Evolutionary conservation across 2,113 vertebrate species (phyloP).

Genomic region (Peromyscus polionotus): DNA sequence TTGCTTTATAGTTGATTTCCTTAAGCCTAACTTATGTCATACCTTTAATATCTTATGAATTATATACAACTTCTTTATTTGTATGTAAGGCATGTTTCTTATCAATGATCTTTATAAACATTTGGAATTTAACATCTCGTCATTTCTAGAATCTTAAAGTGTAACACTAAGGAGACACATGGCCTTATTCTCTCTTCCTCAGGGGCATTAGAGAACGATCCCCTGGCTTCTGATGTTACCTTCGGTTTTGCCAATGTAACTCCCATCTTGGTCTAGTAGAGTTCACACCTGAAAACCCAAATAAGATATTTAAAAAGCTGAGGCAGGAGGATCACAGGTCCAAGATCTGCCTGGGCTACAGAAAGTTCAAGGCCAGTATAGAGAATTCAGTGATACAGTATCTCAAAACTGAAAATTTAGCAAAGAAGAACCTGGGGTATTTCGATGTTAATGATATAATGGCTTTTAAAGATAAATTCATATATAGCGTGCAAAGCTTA

Average conservation of each 20-base stretch:
- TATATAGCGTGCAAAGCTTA: not conserved
- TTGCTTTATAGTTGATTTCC: constrained; percentile 34
- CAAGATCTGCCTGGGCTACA: not conserved
- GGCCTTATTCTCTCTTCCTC: not conserved
- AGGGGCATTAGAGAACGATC: not conserved
- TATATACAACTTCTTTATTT: not conserved
- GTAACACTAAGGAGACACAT: no score
- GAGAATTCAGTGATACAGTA: no score
- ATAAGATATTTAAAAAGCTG: not conserved
- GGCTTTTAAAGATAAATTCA: not conserved
- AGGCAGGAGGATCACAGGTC: not conserved
- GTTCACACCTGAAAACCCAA: not conserved
- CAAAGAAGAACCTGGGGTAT: not conserved
- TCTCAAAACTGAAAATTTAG: not conserved
- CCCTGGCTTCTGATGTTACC: not conserved
- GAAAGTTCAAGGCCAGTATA: not conserved
- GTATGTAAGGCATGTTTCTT: not conserved
- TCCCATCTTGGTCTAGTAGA: not conserved
- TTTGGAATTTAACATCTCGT: not conserved
- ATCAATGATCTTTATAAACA: not conserved
- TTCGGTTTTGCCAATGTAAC: not conserved
- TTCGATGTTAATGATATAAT: not conserved
- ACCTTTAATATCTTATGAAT: constrained; percentile 27
- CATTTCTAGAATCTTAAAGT: not conserved
- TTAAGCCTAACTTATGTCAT: not conserved